Evolutionary conservation across 1,140 invertebrate genomes (phyloP).

Genomic region (Chironomus tepperi): DNA sequence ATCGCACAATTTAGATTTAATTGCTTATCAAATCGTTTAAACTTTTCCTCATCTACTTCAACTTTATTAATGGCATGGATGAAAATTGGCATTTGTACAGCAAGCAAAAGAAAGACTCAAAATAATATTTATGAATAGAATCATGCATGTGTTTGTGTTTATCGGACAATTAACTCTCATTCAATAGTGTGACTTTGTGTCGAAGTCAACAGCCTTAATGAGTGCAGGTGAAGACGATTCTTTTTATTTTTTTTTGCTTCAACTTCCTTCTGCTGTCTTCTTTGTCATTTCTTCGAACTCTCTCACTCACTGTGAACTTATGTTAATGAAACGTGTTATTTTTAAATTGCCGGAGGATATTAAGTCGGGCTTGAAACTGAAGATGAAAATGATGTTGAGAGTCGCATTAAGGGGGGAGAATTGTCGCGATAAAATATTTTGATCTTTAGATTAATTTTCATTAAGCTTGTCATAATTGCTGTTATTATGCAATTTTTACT

Average conservation of each 20-base stretch:
- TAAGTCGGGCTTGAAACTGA: background rate
- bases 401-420: background rate
- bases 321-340: slow-evolving; percentile 18
- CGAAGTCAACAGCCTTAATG: slow-evolving; percentile 11
- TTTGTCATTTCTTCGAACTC: too few relatives aligned
- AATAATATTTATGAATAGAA: background rate
- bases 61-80: background rate
- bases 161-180: slow-evolving; percentile 7
- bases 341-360: background rate
- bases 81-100: background rate
- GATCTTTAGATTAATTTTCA: too few relatives aligned
- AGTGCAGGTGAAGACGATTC: slow-evolving; percentile 20
- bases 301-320: too few relatives aligned
- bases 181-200: background rate
- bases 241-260: background rate
- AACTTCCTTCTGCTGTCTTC: background rate
- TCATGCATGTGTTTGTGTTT: background rate
- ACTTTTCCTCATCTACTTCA: background rate
- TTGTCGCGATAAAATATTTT: too few relatives aligned
- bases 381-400: background rate
- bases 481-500: too few relatives aligned
- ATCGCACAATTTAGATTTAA: slow-evolving; percentile 14
- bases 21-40: slow-evolving; percentile 9
- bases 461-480: too few relatives aligned
- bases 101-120: background rate